Percentiles rank a stretch among this genome's conserved stretches.
Evolutionary conservation across 2,113 vertebrate species (phyloP).

Genomic region (Onychostruthus taczanowskii): DNA sequence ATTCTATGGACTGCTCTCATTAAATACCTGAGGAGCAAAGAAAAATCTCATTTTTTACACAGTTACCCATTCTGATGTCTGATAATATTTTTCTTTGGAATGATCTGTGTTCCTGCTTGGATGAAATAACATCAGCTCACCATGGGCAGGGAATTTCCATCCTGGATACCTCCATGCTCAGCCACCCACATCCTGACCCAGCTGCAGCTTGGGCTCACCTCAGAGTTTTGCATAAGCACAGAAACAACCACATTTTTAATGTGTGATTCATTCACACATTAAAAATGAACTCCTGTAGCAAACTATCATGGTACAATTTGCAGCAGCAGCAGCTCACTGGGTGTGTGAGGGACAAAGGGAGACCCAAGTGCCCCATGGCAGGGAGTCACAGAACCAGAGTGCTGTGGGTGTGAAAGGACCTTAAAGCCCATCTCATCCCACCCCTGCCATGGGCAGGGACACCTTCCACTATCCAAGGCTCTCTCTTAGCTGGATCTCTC

Average conservation of each 20-base stretch:
- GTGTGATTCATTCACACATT: not conserved
- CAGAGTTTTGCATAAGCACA: not conserved
- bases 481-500: not conserved
- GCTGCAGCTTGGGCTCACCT: not conserved
- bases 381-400: not conserved
- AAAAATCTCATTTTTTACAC: not conserved
- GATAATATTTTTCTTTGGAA: not conserved
- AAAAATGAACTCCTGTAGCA: not conserved
- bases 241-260: not conserved
- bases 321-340: not conserved
- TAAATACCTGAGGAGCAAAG: not conserved
- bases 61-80: not conserved
- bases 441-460: not conserved
- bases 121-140: not conserved
- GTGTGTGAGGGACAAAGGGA: not conserved
- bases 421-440: no score
- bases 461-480: not conserved
- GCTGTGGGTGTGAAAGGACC: not conserved
- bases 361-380: accelerated
- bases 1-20: not conserved
- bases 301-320: no score
- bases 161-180: not conserved
- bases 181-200: not conserved
- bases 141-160: accelerated
- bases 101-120: not conserved